These are phyloP conservation scores for Dione juno DNA, from an alignment of 2,888 invertebrate species.

Conservation along the genomic window DNA sequence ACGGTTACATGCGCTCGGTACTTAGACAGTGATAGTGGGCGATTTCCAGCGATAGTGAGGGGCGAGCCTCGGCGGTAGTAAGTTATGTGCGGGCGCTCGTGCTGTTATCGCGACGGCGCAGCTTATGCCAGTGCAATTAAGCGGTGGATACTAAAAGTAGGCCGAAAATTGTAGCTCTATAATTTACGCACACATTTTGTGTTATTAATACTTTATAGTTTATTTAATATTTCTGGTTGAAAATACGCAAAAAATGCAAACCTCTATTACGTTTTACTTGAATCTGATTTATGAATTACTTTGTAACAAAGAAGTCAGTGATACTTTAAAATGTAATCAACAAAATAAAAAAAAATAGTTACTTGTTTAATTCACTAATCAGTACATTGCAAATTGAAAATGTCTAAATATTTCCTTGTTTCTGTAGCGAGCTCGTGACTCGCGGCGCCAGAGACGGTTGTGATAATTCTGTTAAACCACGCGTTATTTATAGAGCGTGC, in stretches of 20 bases:
- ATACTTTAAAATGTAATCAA: too few species aligned
- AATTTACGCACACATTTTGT: background rate
- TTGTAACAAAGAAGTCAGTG: background rate
- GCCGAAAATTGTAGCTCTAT: background rate
- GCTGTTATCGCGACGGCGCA: conserved; percentile 8
- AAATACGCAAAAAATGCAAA: too few species aligned
- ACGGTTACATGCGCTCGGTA: background rate
- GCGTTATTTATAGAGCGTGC: conserved; percentile 17
- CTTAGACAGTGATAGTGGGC: background rate
- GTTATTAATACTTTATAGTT: too few species aligned
- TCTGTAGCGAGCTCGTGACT: background rate
- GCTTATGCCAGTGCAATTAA: conserved; percentile 10
- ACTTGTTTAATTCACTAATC: too few species aligned
- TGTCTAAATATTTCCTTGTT: too few species aligned
- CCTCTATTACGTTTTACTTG: background rate
- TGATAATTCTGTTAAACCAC: conserved; percentile 23
- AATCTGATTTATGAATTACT: background rate
- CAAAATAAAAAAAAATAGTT: too few species aligned
- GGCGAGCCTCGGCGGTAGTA: background rate
- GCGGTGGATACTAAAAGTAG: background rate
- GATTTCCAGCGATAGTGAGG: conserved; percentile 16
- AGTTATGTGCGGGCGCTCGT: background rate
- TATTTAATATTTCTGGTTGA: too few species aligned
- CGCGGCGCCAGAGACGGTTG: background rate
- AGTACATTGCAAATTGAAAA: too few species aligned